phyloP scores from a whole-genome alignment of 1,140 invertebrate species.

The Drosophila seguyi region DNA sequence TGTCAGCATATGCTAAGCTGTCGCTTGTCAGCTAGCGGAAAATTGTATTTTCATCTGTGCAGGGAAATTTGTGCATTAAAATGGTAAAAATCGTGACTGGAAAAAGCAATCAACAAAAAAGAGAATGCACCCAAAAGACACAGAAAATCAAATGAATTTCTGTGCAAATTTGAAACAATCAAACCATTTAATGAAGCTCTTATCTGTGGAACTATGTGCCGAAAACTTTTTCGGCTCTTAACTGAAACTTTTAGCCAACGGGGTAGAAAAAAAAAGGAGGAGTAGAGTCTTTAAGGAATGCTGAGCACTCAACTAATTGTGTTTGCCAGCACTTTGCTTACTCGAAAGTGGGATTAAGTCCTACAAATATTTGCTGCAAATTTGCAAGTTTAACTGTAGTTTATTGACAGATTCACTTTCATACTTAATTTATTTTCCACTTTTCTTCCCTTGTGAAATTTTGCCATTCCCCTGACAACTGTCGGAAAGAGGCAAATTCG shows the following conservation, averaged over 20 bases:
- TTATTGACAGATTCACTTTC: constrained; percentile 37
- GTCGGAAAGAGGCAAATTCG: constrained; percentile 19
- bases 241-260: constrained; percentile 10
- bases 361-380: constrained; percentile 42
- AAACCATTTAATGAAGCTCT: constrained; percentile 39
- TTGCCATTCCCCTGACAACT: background rate
- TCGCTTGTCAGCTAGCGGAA: constrained; percentile 36
- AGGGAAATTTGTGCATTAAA: constrained; percentile 13
- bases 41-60: constrained; percentile 35
- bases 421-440: constrained; percentile 36
- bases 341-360: constrained; percentile 44
- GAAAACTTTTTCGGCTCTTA: constrained; percentile 30
- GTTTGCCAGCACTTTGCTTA: constrained; percentile 49
- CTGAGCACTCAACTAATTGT: constrained; percentile 57
- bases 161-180: constrained; percentile 47
- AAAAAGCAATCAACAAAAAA: background rate
- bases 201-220: constrained; percentile 20
- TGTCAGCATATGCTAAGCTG: constrained; percentile 47
- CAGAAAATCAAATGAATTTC: constrained; percentile 20
- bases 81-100: constrained; percentile 25
- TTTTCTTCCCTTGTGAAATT: constrained; percentile 14
- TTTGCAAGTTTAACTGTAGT: constrained; percentile 23
- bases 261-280: background rate
- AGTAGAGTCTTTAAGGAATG: constrained; percentile 28
- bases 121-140: background rate